phyloP scores from a whole-genome alignment of 2,888 invertebrate species.

The Crocallis elinguaria region DNA sequence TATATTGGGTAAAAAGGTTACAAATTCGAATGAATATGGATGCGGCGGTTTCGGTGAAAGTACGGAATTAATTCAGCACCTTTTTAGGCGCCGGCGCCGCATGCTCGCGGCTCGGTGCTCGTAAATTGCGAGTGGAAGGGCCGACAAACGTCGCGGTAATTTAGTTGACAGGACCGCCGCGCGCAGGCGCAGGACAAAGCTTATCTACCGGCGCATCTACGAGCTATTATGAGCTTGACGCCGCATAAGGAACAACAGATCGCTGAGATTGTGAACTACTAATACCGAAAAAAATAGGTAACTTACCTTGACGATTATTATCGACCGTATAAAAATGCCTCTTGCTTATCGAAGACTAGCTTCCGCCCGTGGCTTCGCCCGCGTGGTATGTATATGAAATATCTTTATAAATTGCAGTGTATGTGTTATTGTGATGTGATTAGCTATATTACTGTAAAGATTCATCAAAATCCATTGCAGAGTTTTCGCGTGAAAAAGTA shows the following conservation, averaged over 20 bases:
- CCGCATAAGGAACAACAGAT: slow-evolving; percentile 63
- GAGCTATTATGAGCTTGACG: slow-evolving; percentile 79
- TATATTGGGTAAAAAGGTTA: slow-evolving; percentile 43
- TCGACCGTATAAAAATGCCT: slow-evolving; percentile 2
- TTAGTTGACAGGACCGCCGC: slow-evolving; percentile 73
- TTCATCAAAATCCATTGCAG: too few relatives aligned
- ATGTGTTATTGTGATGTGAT: too few relatives aligned
- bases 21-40: slow-evolving; percentile 52
- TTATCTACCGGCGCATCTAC: slow-evolving; percentile 76
- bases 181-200: slow-evolving; percentile 54
- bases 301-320: slow-evolving; percentile 6
- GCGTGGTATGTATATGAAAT: too few relatives aligned
- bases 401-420: too few relatives aligned
- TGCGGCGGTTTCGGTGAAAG: slow-evolving; percentile 50
- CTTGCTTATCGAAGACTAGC: background rate
- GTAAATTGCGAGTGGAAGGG: slow-evolving; percentile 76
- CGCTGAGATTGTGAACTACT: slow-evolving; percentile 60
- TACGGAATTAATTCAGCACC: slow-evolving; percentile 51
- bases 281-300: slow-evolving; percentile 39
- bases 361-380: too few relatives aligned
- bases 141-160: slow-evolving; percentile 78
- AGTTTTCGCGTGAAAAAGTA: too few relatives aligned
- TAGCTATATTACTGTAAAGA: too few relatives aligned
- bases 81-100: slow-evolving; percentile 63
- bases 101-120: slow-evolving; percentile 57